A percentile compares a stretch with the other conserved stretches of the same genome.
phyloP scores from a whole-genome alignment of 2,797 vertebrate species.

The Anniella stebbinsi region DNA sequence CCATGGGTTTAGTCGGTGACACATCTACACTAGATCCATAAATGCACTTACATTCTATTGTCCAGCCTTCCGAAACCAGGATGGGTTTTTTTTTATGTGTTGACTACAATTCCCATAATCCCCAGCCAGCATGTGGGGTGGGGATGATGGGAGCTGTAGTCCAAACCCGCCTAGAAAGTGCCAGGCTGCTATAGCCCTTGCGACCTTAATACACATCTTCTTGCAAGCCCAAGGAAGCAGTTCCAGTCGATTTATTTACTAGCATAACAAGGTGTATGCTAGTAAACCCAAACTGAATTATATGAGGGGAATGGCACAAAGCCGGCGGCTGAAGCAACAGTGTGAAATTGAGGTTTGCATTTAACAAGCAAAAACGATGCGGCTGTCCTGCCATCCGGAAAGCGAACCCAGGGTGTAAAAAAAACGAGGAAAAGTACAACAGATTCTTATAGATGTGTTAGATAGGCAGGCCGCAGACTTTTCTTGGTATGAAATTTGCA shows the following conservation, averaged over 20 bases:
- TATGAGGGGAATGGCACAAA: neutral
- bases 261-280: neutral
- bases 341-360: neutral
- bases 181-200: neutral
- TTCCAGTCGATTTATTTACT: neutral
- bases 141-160: neutral
- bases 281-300: neutral
- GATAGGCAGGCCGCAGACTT: too few relatives aligned
- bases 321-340: neutral
- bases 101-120: neutral
- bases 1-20: neutral
- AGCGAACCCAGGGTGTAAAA: neutral
- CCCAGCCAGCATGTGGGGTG: neutral
- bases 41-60: neutral
- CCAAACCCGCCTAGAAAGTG: neutral
- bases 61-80: too few relatives aligned
- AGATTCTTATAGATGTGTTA: neutral
- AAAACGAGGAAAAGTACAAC: neutral
- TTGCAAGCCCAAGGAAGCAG: conserved; percentile 11
- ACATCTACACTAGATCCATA: neutral
- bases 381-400: neutral
- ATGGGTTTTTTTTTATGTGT: too few relatives aligned
- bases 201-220: too few relatives aligned
- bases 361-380: neutral
- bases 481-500: too few relatives aligned